Base-by-base conservation (phyloP, 1,140 invertebrate species). In the Pemphigus obesinymphae region DNA sequence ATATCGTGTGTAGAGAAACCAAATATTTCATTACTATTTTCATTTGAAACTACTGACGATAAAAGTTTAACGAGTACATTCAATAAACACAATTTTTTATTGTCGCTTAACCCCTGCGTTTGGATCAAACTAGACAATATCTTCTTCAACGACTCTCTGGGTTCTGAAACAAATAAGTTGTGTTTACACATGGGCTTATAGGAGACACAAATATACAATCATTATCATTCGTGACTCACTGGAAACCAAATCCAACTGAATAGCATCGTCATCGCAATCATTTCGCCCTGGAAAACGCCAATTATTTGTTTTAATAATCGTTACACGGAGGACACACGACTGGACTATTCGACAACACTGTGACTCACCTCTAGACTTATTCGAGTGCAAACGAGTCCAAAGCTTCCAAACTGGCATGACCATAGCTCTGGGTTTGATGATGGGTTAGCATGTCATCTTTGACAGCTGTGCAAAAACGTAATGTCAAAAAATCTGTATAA, bases 1-100 rank as follows among this genome's bases (percentile, higher is more conserved):
- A 82, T 80, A n/a, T 82, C 82, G 13, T 61, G 63, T n/a, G 61
- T 82, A 37, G 55, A 53, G 29, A 82, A 78, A 45, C 82, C 82
- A 40, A 82, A 82, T 17, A 66, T 48, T 29, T 80, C 75, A 31
- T 6, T 75, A 50, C 17, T 73, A 40, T 70, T 80, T 68, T 76
- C 82, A 82, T 10, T 45, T 43, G 26, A 0, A 34, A 37, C 23
- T 43, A 53, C 29, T 31, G 61, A 48, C 26, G 61, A 82, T 23
- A 78, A 82, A 13, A 78, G 23, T 63, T 78, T 63, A 5, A 82
- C 82, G 2, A 82, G 75, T 29, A 26, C 29, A 58, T 82, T 82
- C 26, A 82, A 70, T n/a, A 68, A 53, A 40, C 50, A 78, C 23
- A 82, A 80, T 63, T 82, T 82, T 31, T 78, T 82, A 66, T 20